Evolutionary conservation across 2,113 vertebrate genomes (phyloP).

Genomic region (Penelope pileata): DNA sequence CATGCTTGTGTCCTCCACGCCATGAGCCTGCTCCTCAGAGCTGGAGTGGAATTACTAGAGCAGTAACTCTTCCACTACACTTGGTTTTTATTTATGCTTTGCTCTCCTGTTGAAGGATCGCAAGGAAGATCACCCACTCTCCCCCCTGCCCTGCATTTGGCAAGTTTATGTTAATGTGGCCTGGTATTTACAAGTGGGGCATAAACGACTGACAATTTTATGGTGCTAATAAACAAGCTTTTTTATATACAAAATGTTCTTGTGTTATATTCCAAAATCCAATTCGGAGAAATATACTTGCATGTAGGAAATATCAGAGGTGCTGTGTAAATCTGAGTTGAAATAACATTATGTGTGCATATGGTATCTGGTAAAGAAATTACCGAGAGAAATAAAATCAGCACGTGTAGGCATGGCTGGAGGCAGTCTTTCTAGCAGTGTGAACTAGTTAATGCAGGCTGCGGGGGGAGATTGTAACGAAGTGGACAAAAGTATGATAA

Average conservation of each 20-base stretch:
- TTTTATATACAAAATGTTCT: constrained; percentile 62
- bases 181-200: constrained; percentile 66
- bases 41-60: constrained; percentile 9
- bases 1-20: background rate
- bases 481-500: background rate
- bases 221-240: constrained; percentile 69
- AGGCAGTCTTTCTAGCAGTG: background rate
- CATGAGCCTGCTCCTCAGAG: constrained; percentile 12
- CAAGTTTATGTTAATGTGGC: constrained; percentile 64
- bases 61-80: background rate
- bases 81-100: constrained; percentile 50
- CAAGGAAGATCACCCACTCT: background rate
- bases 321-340: constrained; percentile 59
- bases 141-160: background rate
- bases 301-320: constrained; percentile 33
- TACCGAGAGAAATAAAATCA: constrained; percentile 58
- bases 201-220: constrained; percentile 68
- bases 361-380: background rate
- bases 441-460: background rate
- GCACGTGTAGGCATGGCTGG: background rate
- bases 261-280: constrained; percentile 67
- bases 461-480: background rate
- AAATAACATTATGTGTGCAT: background rate
- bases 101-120: background rate
- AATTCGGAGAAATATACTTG: constrained; percentile 29